Base-by-base conservation (phyloP, 1,140 invertebrate species). In the Brachionus manjavacas region DNA sequence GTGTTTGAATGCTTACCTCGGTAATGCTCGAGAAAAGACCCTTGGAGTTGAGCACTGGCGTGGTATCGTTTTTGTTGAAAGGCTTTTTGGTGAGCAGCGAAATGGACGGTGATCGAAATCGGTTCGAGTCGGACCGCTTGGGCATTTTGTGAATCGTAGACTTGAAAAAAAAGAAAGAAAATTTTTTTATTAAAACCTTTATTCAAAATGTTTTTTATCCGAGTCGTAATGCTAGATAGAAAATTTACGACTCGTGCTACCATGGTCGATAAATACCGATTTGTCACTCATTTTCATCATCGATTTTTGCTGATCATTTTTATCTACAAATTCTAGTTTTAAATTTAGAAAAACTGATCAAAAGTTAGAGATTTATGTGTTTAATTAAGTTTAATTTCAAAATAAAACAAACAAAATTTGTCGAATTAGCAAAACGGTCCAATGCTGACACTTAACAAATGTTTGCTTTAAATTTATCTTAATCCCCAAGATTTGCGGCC, bases 351-450 rank as follows among this genome's bases (percentile, higher is more conserved):
- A 60, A 52, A 52, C 3, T 23, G 52, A 60, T 60, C 52, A 60
- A 60, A 60, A 60, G 52, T 60, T 60, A 60, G 52, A 60, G 52
- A 60, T 60, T 60, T 60, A 60, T 60, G 52, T 60, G 52, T 60
- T 60, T 60, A 60, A 60, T 60, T 60, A 60, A 60, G 52, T 60
- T 60, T 60, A 60, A 60, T 60, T 60, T 60, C 52, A 60, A 60
- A 60, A 60, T 60, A 60, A 60, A 60, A 60, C 52, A 60, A 60
- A 60, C 52, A 60, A 60, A 60, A 60, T 60, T 20, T 16, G 52
- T 60, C 52, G 52, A 60, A 60, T 23, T 23, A 60, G 52, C 52
- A 60, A 60, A 60, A 60, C 20, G 52, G 20, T 60, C 52, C 52
- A 60, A 60, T 60, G 52, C 52, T 60, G 52, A 60, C 52, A 60